phyloP scores from a whole-genome alignment of 2,797 vertebrate genomes.

The Chaenodraco wilsoni region DNA sequence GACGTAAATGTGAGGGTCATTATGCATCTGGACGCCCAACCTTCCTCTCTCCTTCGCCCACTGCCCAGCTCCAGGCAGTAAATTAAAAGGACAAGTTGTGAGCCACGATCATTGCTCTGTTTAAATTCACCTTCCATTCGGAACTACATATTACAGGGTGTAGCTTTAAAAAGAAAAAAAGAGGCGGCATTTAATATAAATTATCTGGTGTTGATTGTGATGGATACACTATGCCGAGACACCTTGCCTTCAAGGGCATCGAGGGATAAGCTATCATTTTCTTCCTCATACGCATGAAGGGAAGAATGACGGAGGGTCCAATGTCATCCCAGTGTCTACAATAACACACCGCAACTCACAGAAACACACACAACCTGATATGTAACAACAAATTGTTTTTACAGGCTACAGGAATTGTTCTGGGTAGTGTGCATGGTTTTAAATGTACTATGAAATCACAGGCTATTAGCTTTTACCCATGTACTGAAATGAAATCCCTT shows the following conservation, averaged over 20 bases:
- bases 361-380: conserved; percentile 31
- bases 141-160: conserved; percentile 62
- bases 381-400: conserved; percentile 26
- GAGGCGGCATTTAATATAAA: conserved; percentile 82
- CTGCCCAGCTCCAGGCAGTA: conserved; percentile 69
- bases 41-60: conserved; percentile 75
- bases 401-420: neutral
- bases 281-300: conserved; percentile 75
- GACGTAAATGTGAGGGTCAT: conserved; percentile 73
- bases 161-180: conserved; percentile 53
- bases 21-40: conserved; percentile 76
- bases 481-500: neutral
- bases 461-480: neutral
- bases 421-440: conserved; percentile 10
- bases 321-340: conserved; percentile 77
- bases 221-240: conserved; percentile 84
- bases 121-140: conserved; percentile 73
- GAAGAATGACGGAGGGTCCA: conserved; percentile 78
- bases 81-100: conserved; percentile 78
- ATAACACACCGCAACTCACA: conserved; percentile 68
- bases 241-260: conserved; percentile 86
- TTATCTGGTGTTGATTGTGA: conserved; percentile 86
- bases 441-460: neutral
- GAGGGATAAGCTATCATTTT: conserved; percentile 86
- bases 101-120: conserved; percentile 62